These are phyloP conservation scores for Gnatocerus cornutus DNA, from an alignment of 2,888 invertebrate genomes.

Conservation along the genomic window DNA sequence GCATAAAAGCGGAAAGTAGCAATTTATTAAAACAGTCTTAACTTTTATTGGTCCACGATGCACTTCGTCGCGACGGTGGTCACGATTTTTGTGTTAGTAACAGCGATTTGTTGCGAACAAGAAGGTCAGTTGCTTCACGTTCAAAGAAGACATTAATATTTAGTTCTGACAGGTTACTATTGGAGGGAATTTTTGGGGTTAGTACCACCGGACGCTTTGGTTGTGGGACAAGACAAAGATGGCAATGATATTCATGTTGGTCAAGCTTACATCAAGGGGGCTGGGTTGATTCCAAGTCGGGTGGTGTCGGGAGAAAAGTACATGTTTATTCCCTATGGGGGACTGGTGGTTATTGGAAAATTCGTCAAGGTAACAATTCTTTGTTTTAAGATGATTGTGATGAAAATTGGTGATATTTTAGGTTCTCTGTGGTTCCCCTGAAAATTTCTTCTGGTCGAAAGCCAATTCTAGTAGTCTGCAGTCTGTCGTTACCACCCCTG, in stretches of 20 bases:
- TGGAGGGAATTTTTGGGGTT: slow-evolving; percentile 25
- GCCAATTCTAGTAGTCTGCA: slow-evolving; percentile 6
- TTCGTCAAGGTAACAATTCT: slow-evolving; percentile 8
- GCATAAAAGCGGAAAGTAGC: too few species aligned
- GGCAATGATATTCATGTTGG: slow-evolving; percentile 18
- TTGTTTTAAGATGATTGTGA: not conserved
- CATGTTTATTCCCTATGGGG: not conserved
- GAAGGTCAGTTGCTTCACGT: too few species aligned
- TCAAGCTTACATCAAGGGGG: slow-evolving; percentile 14
- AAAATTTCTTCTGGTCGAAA: slow-evolving; percentile 16
- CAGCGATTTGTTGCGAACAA: too few species aligned
- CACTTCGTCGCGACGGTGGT: too few species aligned
- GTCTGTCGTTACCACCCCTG: not conserved
- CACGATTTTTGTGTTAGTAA: too few species aligned
- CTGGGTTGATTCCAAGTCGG: slow-evolving; percentile 6
- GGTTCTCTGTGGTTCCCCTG: slow-evolving; percentile 6
- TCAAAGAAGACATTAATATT: too few species aligned
- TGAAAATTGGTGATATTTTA: slow-evolving; percentile 5
- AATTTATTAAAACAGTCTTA: too few species aligned
- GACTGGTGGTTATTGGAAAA: not conserved
- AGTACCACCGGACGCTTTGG: slow-evolving; percentile 15
- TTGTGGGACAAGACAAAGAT: slow-evolving; percentile 3
- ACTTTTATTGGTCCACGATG: too few species aligned
- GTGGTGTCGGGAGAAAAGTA: slow-evolving; percentile 5
- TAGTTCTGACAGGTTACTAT: slow-evolving; percentile 13